These are phyloP conservation scores for Gila robusta DNA, from an alignment of 2,797 vertebrate genomes.

Conservation along the genomic window DNA sequence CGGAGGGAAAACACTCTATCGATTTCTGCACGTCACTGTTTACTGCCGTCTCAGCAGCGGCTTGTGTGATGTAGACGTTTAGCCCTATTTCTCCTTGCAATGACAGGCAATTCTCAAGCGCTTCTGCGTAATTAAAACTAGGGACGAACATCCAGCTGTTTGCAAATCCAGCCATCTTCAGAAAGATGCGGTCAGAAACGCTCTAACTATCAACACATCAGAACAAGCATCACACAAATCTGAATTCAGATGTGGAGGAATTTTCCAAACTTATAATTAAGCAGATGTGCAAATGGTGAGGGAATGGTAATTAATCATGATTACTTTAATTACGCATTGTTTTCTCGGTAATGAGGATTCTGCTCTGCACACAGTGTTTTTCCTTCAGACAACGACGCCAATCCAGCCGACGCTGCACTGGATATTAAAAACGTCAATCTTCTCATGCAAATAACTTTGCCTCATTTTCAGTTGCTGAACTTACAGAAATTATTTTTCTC, in stretches of 20 bases:
- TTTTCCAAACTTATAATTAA: conserved; percentile 73
- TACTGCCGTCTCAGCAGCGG: conserved; percentile 72
- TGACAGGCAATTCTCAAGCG: conserved; percentile 71
- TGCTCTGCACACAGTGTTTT: conserved; percentile 61
- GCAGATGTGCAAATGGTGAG: conserved; percentile 74
- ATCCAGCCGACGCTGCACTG: conserved; percentile 65
- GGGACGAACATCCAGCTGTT: not conserved
- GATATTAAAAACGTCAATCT: conserved; percentile 79
- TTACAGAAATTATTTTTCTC: conserved; percentile 69
- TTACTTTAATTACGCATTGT: conserved; percentile 79
- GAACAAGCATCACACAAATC: conserved; percentile 48
- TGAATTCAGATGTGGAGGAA: conserved; percentile 10
- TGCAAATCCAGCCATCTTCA: not conserved
- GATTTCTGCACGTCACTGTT: conserved; percentile 66
- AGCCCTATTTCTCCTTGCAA: conserved; percentile 66
- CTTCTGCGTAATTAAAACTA: conserved; percentile 74
- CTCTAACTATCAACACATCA: not conserved
- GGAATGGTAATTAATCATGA: conserved; percentile 76
- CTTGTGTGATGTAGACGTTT: conserved; percentile 59
- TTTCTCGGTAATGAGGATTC: conserved; percentile 70
- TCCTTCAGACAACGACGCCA: conserved; percentile 55
- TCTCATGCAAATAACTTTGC: conserved; percentile 70
- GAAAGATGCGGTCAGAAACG: not conserved
- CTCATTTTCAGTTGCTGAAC: conserved; percentile 66
- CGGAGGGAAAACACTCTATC: conserved; percentile 63